phyloP scores from a whole-genome alignment of 2,888 invertebrate genomes.

The Tanytarsus gracilentus region DNA sequence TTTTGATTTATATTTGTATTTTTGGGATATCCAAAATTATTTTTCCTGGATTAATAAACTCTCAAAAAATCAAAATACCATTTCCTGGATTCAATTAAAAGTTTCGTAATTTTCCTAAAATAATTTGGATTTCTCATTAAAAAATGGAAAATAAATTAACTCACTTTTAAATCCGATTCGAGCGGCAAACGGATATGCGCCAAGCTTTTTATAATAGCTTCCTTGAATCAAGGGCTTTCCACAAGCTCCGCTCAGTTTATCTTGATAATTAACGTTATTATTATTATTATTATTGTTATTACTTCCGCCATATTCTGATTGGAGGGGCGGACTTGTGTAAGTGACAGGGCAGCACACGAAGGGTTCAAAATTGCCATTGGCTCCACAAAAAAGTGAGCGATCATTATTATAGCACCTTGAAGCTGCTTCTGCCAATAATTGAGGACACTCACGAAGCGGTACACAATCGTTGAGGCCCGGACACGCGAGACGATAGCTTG shows the following conservation, averaged over 20 bases:
- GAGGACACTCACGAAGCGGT: constrained; percentile 41
- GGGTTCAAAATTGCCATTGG: constrained; percentile 39
- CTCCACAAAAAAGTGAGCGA: constrained; percentile 41
- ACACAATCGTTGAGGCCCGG: constrained; percentile 37
- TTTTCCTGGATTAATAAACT: too few relatives aligned
- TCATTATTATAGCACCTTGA: constrained; percentile 43
- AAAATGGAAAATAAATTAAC: constrained; percentile 35
- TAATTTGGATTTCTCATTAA: constrained; percentile 3
- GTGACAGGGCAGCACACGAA: constrained; percentile 40
- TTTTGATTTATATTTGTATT: too few relatives aligned
- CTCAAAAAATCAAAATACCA: too few relatives aligned
- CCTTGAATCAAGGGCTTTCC: constrained; percentile 59
- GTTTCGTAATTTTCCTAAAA: too few relatives aligned
- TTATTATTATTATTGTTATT: background rate
- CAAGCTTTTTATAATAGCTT: constrained; percentile 55
- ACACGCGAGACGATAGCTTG: constrained; percentile 13
- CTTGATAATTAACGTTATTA: constrained; percentile 34
- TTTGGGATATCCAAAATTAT: too few relatives aligned
- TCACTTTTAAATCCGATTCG: constrained; percentile 68
- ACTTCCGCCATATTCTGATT: background rate
- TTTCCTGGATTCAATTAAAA: too few relatives aligned
- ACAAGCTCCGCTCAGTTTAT: constrained; percentile 47
- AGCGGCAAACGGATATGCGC: constrained; percentile 67
- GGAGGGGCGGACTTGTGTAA: background rate
- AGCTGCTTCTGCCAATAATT: constrained; percentile 41